Evolutionary conservation across 2,113 vertebrate genomes (phyloP).

Genomic region (Peromyscus maniculatus): DNA sequence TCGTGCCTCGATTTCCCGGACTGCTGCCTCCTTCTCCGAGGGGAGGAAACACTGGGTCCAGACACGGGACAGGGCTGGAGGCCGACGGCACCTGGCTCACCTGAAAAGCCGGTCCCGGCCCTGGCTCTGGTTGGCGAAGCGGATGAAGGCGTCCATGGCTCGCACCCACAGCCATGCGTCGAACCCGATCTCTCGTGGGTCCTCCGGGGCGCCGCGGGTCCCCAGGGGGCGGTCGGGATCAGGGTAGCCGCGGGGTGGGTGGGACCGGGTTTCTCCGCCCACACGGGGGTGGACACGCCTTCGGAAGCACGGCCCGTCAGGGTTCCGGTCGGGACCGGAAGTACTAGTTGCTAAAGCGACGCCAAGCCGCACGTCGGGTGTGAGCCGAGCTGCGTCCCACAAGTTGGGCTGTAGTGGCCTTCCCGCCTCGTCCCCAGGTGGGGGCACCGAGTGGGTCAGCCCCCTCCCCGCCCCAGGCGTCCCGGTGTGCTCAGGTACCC

Average conservation of each 20-base stretch:
- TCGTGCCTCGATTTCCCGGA: not conserved
- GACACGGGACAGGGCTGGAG: no score
- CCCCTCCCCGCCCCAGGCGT: not conserved
- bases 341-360: conserved; percentile 72
- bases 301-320: fast-evolving
- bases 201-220: not conserved
- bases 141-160: conserved; percentile 91
- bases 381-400: fast-evolving
- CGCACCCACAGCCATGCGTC: not conserved
- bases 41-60: not conserved
- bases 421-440: not conserved
- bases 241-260: fast-evolving
- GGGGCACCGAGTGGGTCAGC: not conserved
- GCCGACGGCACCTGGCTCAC: conserved; percentile 82
- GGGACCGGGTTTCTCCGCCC: not conserved
- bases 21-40: no score
- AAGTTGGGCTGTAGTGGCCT: fast-evolving
- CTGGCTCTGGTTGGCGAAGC: conserved; percentile 92
- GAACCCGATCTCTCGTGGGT: fast-evolving
- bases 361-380: not conserved
- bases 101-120: conserved; percentile 95
- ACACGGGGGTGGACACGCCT: not conserved
- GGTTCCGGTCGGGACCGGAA: conserved; percentile 51
- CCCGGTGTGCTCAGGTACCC: not conserved
- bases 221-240: fast-evolving